Base-by-base conservation (phyloP, 1,140 invertebrate genomes). In the Brachionus plicatilis region DNA sequence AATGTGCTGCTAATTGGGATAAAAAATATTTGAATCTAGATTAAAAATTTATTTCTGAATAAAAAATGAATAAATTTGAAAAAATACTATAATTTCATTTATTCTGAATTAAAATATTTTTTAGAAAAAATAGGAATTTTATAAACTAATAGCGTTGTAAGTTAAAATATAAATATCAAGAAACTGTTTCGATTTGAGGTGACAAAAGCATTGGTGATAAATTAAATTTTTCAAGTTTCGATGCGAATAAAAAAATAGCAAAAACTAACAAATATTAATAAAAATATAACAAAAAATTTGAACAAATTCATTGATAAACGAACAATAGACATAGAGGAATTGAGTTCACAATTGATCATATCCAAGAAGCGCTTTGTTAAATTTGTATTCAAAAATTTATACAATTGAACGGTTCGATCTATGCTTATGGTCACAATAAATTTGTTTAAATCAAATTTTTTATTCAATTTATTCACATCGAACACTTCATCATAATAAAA, bases 311-410 rank as follows among this genome's bases (percentile, higher is more conserved):
- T 76, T 47, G 72, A 76, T 12, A 50, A 50, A 37, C 9, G 8
- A 27, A 50, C 3, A 27, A 27, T 3, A 47, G 47, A 47, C 27
- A 14, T 11, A 27, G 20, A 20, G 2, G 20, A 50, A 50, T 50
- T 50, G 5, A 76, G 8, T 29, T 76, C 20, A 24, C 41, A 7
- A 50, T 76, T 76, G 2, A 72, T 20, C 41, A 20, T 45, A 47
- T 72, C 17, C 20, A 41, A 24, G 11, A 72, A 72, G 12, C 37
- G 1, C 17, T 72, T 72, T 20, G 68, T 50, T 76, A 76, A 76
- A 76, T 76, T 76, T 50, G 45, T 47, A 76, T 76, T 76, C 11
- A 76, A 76, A 76, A 76, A 76, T 76, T 76, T 76, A 17, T 76
- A 76, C 72, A 76, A 50, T 76, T 76, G 72, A 76, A 76, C 43